A percentile compares a stretch with the other conserved stretches of the same genome.
phyloP scores from a whole-genome alignment of 2,888 invertebrate species.

The Parthenolecanium corni region DNA sequence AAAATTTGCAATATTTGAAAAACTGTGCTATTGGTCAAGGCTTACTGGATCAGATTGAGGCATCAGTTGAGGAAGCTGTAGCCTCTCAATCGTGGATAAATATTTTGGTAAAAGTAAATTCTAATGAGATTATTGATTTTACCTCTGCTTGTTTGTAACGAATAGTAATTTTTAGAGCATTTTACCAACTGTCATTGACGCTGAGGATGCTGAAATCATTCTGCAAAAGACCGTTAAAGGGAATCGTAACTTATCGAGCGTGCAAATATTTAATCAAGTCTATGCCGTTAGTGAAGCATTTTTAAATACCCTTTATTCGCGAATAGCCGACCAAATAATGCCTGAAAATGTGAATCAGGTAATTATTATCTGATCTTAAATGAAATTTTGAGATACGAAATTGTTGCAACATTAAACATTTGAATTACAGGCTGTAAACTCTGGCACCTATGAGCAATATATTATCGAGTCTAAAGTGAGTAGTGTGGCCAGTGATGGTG shows the following conservation, averaged over 20 bases:
- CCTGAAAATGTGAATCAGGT: slow-evolving; percentile 44
- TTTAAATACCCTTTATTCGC: slow-evolving; percentile 43
- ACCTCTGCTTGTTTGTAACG: neutral
- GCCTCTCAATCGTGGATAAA: slow-evolving; percentile 70
- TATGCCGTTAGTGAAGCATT: slow-evolving; percentile 49
- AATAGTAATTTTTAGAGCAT: slow-evolving; percentile 45
- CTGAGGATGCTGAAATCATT: slow-evolving; percentile 62
- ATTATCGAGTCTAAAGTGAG: slow-evolving; percentile 50
- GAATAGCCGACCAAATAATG: slow-evolving; percentile 40
- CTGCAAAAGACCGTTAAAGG: slow-evolving; percentile 52
- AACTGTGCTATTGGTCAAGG: slow-evolving; percentile 63
- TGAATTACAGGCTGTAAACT: slow-evolving; percentile 48
- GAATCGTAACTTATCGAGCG: slow-evolving; percentile 44
- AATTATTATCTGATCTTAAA: neutral
- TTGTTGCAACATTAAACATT: neutral
- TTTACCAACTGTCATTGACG: slow-evolving; percentile 68
- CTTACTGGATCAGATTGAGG: slow-evolving; percentile 52
- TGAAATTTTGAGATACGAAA: neutral
- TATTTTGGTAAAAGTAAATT: slow-evolving; percentile 40
- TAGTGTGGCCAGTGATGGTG: neutral
- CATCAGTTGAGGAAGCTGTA: slow-evolving; percentile 73
- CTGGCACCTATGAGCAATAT: slow-evolving; percentile 57
- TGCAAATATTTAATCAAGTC: slow-evolving; percentile 44
- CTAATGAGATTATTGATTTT: neutral
- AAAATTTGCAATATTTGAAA: slow-evolving; percentile 54